Evolutionary conservation across 1,140 invertebrate species (phyloP), one percentile per base, ranked within the genome.

Genomic region (Nixonia krombeini): DNA sequence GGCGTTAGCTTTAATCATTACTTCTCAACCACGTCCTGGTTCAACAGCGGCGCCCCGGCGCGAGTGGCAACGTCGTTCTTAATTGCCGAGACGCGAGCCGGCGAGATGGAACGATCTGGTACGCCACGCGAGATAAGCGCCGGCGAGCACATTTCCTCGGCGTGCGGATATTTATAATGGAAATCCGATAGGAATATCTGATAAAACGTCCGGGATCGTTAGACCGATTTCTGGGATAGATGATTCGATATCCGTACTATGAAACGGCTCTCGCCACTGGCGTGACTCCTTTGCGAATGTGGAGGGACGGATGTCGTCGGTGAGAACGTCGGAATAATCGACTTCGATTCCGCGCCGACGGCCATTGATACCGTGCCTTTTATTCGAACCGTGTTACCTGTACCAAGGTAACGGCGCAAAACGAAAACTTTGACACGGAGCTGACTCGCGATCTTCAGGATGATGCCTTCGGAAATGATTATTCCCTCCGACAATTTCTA

Each of bases 291-390:
- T 37, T 26, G 18, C 21, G 59, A 70, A 70, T 64, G 55, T 38
- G 40, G 59, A 44, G 55, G 46, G 50, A 70, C 50, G 58, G 57
- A 59, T 62, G 52, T 62, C 59, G 53, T 70, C 49, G 56, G 59
- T 29, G 59, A 51, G 66, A 59, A 59, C 59, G 64, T 63, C 56
- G 59, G 66, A 70, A 70, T 63, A 64, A 64, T 70, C 66, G 66
- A 69, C 59, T 59, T 42, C 66, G 56, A 69, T 63, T 69, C 31
- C 49, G n/a, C n/a, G n/a, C n/a, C n/a, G n/a, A 63, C 58, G 58
- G 52, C 63, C 66, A 69, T 68, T 53, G 65, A 68, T 68, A 62
- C 28, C 42, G 57, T 49, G 49, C 41, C 46, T 57, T 44, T 57
- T 53, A 62, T 62, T 68, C 44, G 7, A 7, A 58, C 53, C 45